These are phyloP conservation scores for Ranitomeya variabilis DNA, from an alignment of 2,113 vertebrate genomes.

Conservation along the genomic window DNA sequence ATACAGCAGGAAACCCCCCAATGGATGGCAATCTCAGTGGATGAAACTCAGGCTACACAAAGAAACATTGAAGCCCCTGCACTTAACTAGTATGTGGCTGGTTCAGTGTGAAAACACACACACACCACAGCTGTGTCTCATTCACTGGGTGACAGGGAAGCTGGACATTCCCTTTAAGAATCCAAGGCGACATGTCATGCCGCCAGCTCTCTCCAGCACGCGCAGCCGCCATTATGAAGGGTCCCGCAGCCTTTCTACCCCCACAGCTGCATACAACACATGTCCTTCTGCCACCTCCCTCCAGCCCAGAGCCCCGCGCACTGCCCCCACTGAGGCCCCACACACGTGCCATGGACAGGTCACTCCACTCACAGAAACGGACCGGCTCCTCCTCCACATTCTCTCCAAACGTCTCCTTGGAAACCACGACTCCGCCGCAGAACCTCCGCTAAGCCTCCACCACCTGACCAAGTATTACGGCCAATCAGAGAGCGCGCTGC, in stretches of 20 bases:
- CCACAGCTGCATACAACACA: background rate
- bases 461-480: background rate
- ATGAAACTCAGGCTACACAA: no score
- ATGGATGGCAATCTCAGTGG: no score
- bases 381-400: slow-evolving; percentile 35
- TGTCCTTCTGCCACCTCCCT: background rate
- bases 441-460: background rate
- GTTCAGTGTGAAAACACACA: no score
- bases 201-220: background rate
- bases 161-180: no score
- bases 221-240: background rate
- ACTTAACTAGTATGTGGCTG: no score
- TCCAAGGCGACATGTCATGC: background rate
- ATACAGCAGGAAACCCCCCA: no score
- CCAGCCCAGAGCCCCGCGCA: background rate
- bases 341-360: background rate
- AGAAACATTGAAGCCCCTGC: no score
- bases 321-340: background rate
- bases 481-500: background rate
- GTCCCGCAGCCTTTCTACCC: background rate
- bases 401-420: slow-evolving; percentile 50
- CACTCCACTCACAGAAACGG: background rate
- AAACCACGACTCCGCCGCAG: slow-evolving; percentile 42
- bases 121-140: no score
- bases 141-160: no score